Evolutionary conservation across 1,140 invertebrate genomes (phyloP).

Genomic region (Drosophila obscura): DNA sequence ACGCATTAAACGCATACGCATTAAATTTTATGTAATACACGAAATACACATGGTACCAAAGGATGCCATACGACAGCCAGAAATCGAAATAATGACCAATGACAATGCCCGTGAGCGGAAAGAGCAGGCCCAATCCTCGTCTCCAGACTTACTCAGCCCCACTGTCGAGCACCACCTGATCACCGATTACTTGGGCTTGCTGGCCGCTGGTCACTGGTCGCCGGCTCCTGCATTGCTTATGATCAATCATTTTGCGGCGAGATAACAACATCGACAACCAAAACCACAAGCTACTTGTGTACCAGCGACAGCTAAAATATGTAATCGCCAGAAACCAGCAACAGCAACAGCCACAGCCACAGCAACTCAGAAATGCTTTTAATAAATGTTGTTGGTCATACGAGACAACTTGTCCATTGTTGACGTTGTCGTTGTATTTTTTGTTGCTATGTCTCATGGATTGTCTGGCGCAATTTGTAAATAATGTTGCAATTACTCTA

Average conservation of each 20-base stretch:
- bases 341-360: slow-evolving; percentile 52
- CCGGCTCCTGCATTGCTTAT: slow-evolving; percentile 53
- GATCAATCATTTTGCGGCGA: slow-evolving; percentile 73
- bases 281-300: slow-evolving; percentile 68
- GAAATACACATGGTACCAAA: slow-evolving; percentile 42
- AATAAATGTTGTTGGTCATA: slow-evolving; percentile 71
- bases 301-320: slow-evolving; percentile 72
- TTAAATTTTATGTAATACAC: slow-evolving; percentile 66
- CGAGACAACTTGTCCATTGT: slow-evolving; percentile 58
- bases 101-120: slow-evolving; percentile 32
- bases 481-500: slow-evolving; percentile 78
- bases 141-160: slow-evolving; percentile 14
- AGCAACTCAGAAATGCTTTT: slow-evolving; percentile 74
- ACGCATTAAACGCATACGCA: slow-evolving; percentile 14
- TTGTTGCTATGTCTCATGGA: slow-evolving; percentile 45
- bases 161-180: slow-evolving; percentile 41
- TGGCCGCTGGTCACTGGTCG: slow-evolving; percentile 14
- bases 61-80: slow-evolving; percentile 1
- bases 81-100: slow-evolving; percentile 49
- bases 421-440: slow-evolving; percentile 20
- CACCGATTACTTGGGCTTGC: slow-evolving; percentile 25
- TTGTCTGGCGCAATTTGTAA: slow-evolving; percentile 71
- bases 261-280: slow-evolving; percentile 72
- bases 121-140: slow-evolving; percentile 5
- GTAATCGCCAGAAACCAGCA: slow-evolving; percentile 59